A percentile compares a stretch with the other conserved stretches of the same genome.
Conservation (phyloP, 2,888 invertebrate genomes). For the Liposcelis brunnea region DNA sequence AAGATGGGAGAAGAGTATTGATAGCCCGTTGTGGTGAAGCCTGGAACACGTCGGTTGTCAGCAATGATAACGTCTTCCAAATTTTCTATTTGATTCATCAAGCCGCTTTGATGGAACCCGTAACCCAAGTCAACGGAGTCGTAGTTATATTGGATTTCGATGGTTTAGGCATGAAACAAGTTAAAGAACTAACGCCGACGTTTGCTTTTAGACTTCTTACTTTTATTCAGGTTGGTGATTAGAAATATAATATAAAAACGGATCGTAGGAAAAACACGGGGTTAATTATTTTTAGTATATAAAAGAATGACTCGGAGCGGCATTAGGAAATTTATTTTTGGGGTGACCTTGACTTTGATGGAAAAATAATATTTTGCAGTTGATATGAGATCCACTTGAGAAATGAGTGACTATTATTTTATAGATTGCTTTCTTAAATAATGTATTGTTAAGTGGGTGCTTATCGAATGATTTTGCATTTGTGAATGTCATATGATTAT, state of each 20-base stretch:
- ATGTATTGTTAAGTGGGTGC: too few species aligned
- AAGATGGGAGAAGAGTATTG: conserved; percentile 55
- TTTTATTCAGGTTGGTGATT: conserved; percentile 47
- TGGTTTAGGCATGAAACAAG: conserved; percentile 49
- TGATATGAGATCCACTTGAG: too few species aligned
- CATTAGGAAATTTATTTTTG: too few species aligned
- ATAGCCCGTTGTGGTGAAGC: conserved; percentile 52
- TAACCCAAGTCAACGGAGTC: conserved; percentile 50
- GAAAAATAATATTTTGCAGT: too few species aligned
- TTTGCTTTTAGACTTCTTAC: conserved; percentile 57
- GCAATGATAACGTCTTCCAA: conserved; percentile 57
- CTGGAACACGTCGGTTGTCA: conserved; percentile 61
- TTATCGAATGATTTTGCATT: too few species aligned
- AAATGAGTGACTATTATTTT: too few species aligned
- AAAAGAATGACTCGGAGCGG: not conserved
- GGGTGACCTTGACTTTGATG: too few species aligned
- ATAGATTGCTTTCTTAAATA: too few species aligned
- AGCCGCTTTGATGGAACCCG: conserved; percentile 56
- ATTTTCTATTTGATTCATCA: conserved; percentile 66
- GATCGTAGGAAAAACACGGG: not conserved
- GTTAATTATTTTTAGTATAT: not conserved
- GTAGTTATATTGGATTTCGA: conserved; percentile 71
- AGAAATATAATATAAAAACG: not conserved
- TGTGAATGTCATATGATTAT: too few species aligned
- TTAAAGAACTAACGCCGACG: conserved; percentile 45